A percentile compares a stretch with the other conserved stretches of the same genome.
Conservation (phyloP, 1,140 invertebrate species). For the Cardiocondyla obscurior region DNA sequence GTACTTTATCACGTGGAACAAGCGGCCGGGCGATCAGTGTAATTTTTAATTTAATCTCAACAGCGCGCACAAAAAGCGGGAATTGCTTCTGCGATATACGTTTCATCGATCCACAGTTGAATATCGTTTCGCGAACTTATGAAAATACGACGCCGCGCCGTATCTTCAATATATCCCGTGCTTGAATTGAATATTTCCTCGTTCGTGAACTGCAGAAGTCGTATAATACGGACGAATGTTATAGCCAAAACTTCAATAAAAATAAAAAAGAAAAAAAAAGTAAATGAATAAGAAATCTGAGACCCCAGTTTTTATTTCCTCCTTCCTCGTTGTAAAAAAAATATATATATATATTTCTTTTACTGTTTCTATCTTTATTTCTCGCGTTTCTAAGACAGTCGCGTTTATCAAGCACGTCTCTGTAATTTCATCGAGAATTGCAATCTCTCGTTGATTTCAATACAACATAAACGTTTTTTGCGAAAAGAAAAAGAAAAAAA, state of each 20-base stretch:
- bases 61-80: constrained; percentile 6
- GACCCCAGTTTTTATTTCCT: background rate
- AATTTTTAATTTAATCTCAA: constrained; percentile 44
- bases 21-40: constrained; percentile 23
- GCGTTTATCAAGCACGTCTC: constrained; percentile 3
- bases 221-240: background rate
- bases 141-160: background rate
- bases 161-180: background rate
- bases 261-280: background rate
- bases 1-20: constrained; percentile 35
- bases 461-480: constrained; percentile 4
- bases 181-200: background rate
- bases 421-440: constrained; percentile 6
- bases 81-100: background rate
- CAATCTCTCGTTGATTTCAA: constrained; percentile 15
- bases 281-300: no score
- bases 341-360: no score
- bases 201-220: background rate
- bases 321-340: background rate
- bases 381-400: background rate
- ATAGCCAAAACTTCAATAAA: background rate
- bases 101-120: background rate
- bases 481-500: background rate
- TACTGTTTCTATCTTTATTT: background rate
- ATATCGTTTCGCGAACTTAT: constrained; percentile 1